phyloP scores from a whole-genome alignment of 2,888 invertebrate species.

The Laspeyria flexula region DNA sequence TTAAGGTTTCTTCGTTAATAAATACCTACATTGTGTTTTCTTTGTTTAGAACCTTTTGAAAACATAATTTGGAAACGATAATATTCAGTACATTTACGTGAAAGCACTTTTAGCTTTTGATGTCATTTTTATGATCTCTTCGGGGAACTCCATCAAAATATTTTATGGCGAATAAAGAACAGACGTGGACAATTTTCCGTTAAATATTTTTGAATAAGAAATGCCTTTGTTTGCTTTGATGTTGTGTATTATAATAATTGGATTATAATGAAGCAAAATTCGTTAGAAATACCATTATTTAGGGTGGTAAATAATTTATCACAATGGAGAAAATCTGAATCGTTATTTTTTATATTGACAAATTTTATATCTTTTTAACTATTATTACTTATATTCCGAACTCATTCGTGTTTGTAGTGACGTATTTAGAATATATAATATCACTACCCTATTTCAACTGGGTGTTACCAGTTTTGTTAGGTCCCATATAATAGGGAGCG shows the following conservation, averaged over 20 bases:
- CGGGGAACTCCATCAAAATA: slow-evolving; percentile 39
- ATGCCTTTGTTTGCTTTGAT: slow-evolving; percentile 14
- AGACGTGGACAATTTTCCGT: slow-evolving; percentile 25
- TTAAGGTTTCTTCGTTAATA: neutral
- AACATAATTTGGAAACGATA: slow-evolving; percentile 28
- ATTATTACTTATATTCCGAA: too few species aligned
- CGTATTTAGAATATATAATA: too few species aligned
- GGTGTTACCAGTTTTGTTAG: too few species aligned
- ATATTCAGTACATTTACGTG: slow-evolving; percentile 26
- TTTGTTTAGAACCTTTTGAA: slow-evolving; percentile 10
- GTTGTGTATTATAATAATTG: neutral
- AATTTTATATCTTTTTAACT: too few species aligned
- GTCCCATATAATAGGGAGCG: too few species aligned
- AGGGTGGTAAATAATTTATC: too few species aligned
- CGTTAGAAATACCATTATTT: too few species aligned
- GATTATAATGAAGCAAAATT: too few species aligned
- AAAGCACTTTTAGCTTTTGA: slow-evolving; percentile 27
- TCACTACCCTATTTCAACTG: too few species aligned
- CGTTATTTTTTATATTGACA: too few species aligned
- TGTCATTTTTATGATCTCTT: slow-evolving; percentile 40
- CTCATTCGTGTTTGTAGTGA: too few species aligned
- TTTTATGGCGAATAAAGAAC: slow-evolving; percentile 39
- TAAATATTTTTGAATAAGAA: slow-evolving; percentile 8
- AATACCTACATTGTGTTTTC: slow-evolving; percentile 1
- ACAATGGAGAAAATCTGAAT: too few species aligned